A percentile compares a stretch with the other conserved stretches of the same genome.
Evolutionary conservation across 2,113 vertebrate genomes (phyloP).

Genomic region (Tragelaphus strepsiceros): DNA sequence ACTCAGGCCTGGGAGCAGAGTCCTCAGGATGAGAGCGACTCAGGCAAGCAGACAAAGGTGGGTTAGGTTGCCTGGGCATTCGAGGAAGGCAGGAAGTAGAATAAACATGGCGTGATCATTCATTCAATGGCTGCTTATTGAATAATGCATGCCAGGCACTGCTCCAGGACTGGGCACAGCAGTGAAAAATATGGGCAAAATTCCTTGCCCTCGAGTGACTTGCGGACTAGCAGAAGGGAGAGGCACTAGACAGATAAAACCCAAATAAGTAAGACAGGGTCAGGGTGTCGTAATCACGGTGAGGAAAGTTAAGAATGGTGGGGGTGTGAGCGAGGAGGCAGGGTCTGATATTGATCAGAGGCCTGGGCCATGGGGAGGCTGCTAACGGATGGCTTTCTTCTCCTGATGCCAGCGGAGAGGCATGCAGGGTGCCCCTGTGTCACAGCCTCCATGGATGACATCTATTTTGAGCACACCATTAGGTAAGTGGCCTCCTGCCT

Average conservation of each 20-base stretch:
- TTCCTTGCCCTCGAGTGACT: background rate
- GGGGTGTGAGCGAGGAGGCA: background rate
- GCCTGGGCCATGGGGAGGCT: background rate
- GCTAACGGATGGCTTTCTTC: slow-evolving; percentile 16
- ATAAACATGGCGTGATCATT: rapidly evolving
- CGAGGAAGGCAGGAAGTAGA: background rate
- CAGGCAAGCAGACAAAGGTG: background rate
- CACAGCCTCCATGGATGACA: slow-evolving; percentile 96
- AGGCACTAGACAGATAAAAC: background rate
- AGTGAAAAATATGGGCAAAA: background rate
- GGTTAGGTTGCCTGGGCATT: background rate
- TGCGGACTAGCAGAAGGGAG: background rate
- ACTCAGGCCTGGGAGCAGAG: background rate
- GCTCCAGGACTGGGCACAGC: background rate
- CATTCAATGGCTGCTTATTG: background rate
- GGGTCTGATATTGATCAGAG: background rate
- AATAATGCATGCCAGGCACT: rapidly evolving
- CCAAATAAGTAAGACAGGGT: background rate
- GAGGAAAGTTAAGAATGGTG: background rate
- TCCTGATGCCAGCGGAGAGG: slow-evolving; percentile 85
- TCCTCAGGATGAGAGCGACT: background rate
- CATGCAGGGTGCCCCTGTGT: slow-evolving; percentile 93
- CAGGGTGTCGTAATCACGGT: rapidly evolving
- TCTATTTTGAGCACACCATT: slow-evolving; percentile 95
- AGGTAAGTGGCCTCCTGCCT: slow-evolving; percentile 81